phyloP scores from a whole-genome alignment of 2,113 vertebrate species.

The Tachysurus fulvidraco region DNA sequence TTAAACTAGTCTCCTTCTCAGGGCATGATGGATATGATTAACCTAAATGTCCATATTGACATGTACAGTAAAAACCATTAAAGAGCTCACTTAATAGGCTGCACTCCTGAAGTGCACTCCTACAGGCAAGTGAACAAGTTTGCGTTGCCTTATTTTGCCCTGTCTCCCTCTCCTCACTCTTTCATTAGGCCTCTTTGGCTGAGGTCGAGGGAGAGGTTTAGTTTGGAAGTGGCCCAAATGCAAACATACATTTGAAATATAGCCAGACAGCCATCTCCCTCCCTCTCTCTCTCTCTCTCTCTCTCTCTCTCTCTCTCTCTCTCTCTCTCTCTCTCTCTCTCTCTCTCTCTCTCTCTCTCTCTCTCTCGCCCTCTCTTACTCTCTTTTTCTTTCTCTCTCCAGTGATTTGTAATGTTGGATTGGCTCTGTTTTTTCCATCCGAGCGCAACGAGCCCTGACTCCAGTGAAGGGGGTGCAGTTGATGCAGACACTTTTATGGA shows the following conservation, averaged over 20 bases:
- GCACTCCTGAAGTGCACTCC: background rate
- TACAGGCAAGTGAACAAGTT: slow-evolving; percentile 62
- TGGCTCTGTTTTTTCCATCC: slow-evolving; percentile 38
- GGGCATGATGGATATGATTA: background rate
- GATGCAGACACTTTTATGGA: slow-evolving; percentile 34
- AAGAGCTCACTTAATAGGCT: background rate
- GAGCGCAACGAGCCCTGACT: slow-evolving; percentile 34
- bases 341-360: too few relatives aligned
- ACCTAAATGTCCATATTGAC: background rate
- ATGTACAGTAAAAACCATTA: slow-evolving; percentile 3
- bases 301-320: slow-evolving; percentile 23
- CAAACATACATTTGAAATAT: slow-evolving; percentile 65
- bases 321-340: slow-evolving; percentile 19
- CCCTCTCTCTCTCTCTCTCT: slow-evolving; percentile 17
- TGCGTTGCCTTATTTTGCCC: slow-evolving; percentile 48
- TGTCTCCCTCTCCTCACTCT: slow-evolving; percentile 50
- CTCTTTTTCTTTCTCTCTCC: slow-evolving; percentile 23
- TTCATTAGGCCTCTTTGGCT: slow-evolving; percentile 66
- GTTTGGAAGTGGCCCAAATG: slow-evolving; percentile 72
- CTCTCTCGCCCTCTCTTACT: slow-evolving; percentile 10
- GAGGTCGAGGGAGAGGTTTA: slow-evolving; percentile 59
- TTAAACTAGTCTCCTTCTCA: background rate
- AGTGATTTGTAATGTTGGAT: slow-evolving; percentile 58
- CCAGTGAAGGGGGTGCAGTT: slow-evolving; percentile 29
- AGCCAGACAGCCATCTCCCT: slow-evolving; percentile 61